Evolutionary conservation across 2,888 invertebrate species (phyloP), one percentile per base, ranked within the genome.

Genomic region (Dendrolimus pini): DNA sequence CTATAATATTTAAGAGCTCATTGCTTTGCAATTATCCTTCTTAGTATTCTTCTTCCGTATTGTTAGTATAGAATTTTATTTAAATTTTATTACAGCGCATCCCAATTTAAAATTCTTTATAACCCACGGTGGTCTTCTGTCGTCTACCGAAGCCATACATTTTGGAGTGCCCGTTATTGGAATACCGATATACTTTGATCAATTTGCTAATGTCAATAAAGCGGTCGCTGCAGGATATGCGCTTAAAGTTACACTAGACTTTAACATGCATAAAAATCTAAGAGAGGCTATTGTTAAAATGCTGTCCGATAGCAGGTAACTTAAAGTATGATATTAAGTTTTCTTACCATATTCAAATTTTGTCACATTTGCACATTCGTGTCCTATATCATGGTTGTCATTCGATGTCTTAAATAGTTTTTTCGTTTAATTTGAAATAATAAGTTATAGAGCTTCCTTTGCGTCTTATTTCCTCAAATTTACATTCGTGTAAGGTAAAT

Each of bases 161-260:
- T 82, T 77, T 30, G 81, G 77, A 47, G 71, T 80, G 1, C 82
- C 83, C 6, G 66, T 70, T 0, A 76, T 82, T 41, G 83, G 78
- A 1, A 66, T 83, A 2, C 83, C 83, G 0, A 63, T 78, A 1
- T 72, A 69, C 52, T 76, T 66, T 2, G 86, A 87, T 54, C 86
- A 87, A 65, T 78, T 75, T 59, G 62, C 71, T 0, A 87, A 86
- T 52, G 62, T 81, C 9, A 64, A 78, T 6, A 76, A 72, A 66
- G 78, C 80, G 0, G 78, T 76, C 1, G 59, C 58, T 0, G 77
- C 71, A 56, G 83, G 81, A 1, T 79, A 73, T 14, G 83, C 74
- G 0, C 63, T 69, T 9, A 72, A 68, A 58, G 77, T 83, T 0
- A 60, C 70, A 2, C 58, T 83, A 7, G 61, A 69, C 12, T 67